phyloP scores from a whole-genome alignment of 2,113 vertebrate genomes.

The Meriones unguiculatus region DNA sequence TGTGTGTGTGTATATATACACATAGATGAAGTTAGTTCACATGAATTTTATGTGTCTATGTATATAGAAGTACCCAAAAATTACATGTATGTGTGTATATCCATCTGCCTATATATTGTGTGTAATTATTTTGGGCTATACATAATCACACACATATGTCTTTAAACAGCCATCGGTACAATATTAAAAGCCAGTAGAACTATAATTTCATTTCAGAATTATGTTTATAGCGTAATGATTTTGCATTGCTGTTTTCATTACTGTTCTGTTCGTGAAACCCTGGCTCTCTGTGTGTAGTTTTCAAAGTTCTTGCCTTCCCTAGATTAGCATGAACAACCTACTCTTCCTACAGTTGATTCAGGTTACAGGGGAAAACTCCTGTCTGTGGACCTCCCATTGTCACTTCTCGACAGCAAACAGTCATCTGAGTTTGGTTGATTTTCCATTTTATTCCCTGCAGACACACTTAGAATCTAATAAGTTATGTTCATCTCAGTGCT shows the following conservation, averaged over 20 bases:
- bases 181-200: slow-evolving; percentile 43
- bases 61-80: not conserved
- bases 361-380: not conserved
- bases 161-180: slow-evolving; percentile 23
- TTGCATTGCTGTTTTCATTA: slow-evolving; percentile 4
- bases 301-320: not conserved
- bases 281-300: slow-evolving; percentile 18
- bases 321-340: not conserved
- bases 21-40: not conserved
- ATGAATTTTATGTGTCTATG: not conserved
- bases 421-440: not conserved
- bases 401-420: not conserved
- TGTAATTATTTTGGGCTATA: not conserved
- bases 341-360: not conserved
- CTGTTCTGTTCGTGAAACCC: slow-evolving; percentile 57
- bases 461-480: slow-evolving; percentile 41
- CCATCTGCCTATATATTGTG: not conserved
- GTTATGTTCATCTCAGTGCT: not conserved
- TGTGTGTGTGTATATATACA: not conserved
- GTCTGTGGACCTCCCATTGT: not conserved
- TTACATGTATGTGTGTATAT: not conserved
- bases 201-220: slow-evolving; percentile 55
- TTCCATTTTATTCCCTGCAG: not conserved
- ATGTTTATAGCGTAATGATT: slow-evolving; percentile 46
- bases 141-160: not conserved